phyloP scores from a whole-genome alignment of 2,113 vertebrate genomes.

The Cyanoramphus novaezelandiae region DNA sequence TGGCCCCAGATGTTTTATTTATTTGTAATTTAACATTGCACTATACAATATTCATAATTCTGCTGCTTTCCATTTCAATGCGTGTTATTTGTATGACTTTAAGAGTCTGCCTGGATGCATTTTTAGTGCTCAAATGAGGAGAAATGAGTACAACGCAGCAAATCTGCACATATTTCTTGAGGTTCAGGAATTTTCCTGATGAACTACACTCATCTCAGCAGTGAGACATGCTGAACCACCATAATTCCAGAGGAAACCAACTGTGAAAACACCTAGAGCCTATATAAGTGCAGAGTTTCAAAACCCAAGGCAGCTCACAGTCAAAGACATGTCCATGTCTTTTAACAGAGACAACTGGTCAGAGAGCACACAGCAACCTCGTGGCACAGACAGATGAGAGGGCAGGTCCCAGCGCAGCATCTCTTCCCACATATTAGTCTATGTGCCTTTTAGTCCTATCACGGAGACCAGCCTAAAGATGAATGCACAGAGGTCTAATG shows the following conservation, averaged over 20 bases:
- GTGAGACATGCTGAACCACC: neutral
- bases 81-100: conserved; percentile 46
- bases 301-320: neutral
- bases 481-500: neutral
- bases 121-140: conserved; percentile 27
- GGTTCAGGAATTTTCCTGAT: conserved; percentile 18
- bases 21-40: conserved; percentile 39
- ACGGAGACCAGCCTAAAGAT: fast-evolving
- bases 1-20: conserved; percentile 66
- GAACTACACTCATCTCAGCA: neutral
- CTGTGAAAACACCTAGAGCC: neutral
- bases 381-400: fast-evolving
- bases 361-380: neutral
- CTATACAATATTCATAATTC: conserved; percentile 67
- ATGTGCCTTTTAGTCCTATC: neutral
- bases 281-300: neutral
- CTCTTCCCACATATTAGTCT: fast-evolving
- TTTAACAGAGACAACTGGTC: neutral
- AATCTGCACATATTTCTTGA: neutral
- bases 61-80: conserved; percentile 65
- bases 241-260: neutral
- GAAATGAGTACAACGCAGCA: neutral
- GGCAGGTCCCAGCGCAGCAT: neutral
- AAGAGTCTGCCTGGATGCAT: neutral
- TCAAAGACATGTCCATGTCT: neutral